A percentile compares a stretch with the other conserved stretches of the same genome.
Evolutionary conservation across 2,888 invertebrate species (phyloP).

Genomic region (Rhogogaster chlorosoma): DNA sequence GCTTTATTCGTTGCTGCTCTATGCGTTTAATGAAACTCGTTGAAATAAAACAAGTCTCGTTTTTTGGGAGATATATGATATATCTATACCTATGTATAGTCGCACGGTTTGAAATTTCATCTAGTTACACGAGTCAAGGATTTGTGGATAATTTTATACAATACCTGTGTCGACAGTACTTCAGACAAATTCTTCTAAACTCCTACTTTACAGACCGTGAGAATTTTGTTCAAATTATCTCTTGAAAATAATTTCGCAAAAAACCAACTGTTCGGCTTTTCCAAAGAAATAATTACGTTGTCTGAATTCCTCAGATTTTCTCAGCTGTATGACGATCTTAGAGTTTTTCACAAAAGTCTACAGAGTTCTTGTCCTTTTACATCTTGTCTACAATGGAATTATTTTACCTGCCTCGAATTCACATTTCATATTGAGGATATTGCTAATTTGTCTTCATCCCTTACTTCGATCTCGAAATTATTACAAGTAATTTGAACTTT

Average conservation of each 20-base stretch:
- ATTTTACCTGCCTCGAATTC: no score
- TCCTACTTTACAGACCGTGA: neutral
- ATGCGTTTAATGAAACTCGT: conserved; percentile 30
- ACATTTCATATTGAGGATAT: no score
- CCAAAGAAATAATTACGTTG: neutral
- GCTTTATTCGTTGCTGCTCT: conserved; percentile 26
- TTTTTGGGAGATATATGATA: neutral
- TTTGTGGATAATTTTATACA: neutral
- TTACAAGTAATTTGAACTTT: neutral
- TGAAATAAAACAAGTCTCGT: conserved; percentile 4
- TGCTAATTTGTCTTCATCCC: neutral
- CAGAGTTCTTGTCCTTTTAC: neutral
- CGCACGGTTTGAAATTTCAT: neutral
- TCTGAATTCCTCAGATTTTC: neutral
- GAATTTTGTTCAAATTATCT: neutral
- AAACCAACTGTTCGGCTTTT: neutral
- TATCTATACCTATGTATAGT: neutral
- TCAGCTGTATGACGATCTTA: neutral
- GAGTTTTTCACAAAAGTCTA: neutral
- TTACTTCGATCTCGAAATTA: neutral
- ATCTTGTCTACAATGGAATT: neutral
- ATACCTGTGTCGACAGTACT: neutral
- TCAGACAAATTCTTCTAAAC: neutral
- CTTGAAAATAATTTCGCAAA: neutral
- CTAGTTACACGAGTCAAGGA: neutral